Evolutionary conservation across 2,797 vertebrate genomes (phyloP).

Genomic region (Pseudopleuronectes americanus): DNA sequence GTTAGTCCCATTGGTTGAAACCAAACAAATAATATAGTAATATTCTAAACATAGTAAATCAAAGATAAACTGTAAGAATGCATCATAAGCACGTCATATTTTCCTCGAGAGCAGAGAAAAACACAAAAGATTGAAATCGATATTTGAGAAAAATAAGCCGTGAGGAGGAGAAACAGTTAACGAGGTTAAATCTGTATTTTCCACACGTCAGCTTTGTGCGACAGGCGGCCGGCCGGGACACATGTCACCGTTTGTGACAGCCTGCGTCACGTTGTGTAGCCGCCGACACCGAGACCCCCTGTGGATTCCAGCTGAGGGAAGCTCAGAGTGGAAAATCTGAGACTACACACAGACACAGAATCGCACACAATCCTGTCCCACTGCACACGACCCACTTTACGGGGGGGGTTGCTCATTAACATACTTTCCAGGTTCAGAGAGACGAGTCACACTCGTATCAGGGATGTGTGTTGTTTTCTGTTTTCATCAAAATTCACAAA

Average conservation of each 20-base stretch:
- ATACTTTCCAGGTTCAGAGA: background rate
- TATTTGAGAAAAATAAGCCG: background rate
- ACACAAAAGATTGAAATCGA: background rate
- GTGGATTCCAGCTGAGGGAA: conserved; percentile 28
- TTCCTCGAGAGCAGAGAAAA: background rate
- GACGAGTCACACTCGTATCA: no score
- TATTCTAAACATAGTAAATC: background rate
- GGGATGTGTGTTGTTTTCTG: no score
- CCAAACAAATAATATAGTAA: no score
- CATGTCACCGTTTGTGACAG: background rate
- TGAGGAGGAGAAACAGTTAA: background rate
- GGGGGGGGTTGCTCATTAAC: background rate
- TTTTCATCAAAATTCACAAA: background rate
- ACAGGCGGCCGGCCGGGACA: conserved; percentile 26
- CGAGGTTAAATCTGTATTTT: background rate
- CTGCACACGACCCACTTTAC: background rate
- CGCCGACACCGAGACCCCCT: conserved; percentile 13
- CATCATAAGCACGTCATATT: no score
- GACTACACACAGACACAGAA: background rate
- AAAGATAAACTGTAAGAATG: background rate
- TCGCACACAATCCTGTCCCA: background rate
- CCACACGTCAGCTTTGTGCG: no score
- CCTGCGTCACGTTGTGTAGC: background rate
- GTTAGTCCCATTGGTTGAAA: no score
- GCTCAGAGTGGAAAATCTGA: background rate